phyloP scores from a whole-genome alignment of 2,797 vertebrate species.

The Parambassis ranga region DNA sequence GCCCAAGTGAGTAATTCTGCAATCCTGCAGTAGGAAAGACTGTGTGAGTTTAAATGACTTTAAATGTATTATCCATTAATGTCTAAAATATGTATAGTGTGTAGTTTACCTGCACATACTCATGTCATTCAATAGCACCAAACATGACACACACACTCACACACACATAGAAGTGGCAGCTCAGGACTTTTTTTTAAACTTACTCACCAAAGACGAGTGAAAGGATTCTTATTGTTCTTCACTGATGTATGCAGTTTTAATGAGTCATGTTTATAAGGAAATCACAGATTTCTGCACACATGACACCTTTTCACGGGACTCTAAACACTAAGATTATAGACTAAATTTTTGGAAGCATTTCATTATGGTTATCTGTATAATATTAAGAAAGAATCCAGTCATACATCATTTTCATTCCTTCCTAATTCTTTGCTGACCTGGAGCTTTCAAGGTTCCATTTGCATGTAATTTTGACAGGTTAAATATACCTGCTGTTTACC shows the following conservation, averaged over 20 bases:
- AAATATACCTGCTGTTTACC: not conserved
- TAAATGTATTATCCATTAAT: not conserved
- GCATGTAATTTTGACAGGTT: constrained; percentile 7
- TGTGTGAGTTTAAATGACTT: constrained; percentile 1
- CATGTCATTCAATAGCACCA: no score
- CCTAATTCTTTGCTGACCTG: not conserved
- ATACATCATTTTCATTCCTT: constrained; percentile 5
- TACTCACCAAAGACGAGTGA: constrained; percentile 44
- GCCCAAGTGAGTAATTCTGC: not conserved
- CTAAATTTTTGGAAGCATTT: not conserved
- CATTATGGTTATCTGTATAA: not conserved
- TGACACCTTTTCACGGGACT: not conserved
- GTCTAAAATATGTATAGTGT: no score
- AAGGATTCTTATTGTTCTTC: not conserved
- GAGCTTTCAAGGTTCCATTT: not conserved
- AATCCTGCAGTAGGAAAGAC: not conserved
- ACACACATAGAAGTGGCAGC: no score
- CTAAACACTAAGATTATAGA: not conserved
- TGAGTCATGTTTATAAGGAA: no score
- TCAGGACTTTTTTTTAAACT: not conserved
- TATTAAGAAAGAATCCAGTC: not conserved
- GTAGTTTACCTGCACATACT: no score
- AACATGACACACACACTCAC: no score
- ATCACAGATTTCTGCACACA: no score
- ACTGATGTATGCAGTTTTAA: no score